Percentiles rank a stretch among this genome's conserved stretches.
Evolutionary conservation across 1,140 invertebrate genomes (phyloP).

Genomic region (Lasaia peninsularis): DNA sequence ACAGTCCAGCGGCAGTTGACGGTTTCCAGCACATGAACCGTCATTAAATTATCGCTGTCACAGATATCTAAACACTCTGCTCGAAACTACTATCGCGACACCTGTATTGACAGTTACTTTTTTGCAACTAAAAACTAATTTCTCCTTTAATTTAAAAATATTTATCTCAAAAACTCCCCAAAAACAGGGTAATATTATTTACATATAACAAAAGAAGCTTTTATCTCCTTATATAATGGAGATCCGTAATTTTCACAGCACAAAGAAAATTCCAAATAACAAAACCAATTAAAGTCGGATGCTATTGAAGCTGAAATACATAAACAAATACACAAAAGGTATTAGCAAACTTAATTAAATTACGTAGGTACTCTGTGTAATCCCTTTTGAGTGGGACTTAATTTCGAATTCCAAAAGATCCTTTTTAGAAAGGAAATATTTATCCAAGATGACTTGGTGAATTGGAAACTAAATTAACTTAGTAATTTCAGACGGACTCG

Average conservation of each 20-base stretch:
- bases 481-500: neutral
- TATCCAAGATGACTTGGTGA: constrained; percentile 14
- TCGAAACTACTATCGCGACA: too few relatives aligned
- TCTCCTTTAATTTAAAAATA: too few relatives aligned
- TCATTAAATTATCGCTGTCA: too few relatives aligned
- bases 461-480: constrained; percentile 9
- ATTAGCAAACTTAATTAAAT: constrained; percentile 16
- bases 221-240: neutral
- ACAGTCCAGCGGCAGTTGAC: too few relatives aligned
- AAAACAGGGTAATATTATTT: neutral
- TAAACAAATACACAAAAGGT: constrained; percentile 14
- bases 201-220: neutral
- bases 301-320: constrained; percentile 8
- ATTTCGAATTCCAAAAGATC: constrained; percentile 12
- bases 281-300: constrained; percentile 6
- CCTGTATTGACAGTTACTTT: too few relatives aligned
- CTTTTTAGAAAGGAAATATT: constrained; percentile 16
- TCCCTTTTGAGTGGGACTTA: constrained; percentile 15
- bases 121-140: too few relatives aligned
- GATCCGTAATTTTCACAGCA: neutral
- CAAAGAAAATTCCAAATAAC: neutral
- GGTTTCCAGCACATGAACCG: too few relatives aligned
- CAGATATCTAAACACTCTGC: too few relatives aligned
- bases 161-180: neutral
- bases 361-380: constrained; percentile 13